Percentiles rank a stretch among this genome's conserved stretches.
Evolutionary conservation across 2,888 invertebrate genomes (phyloP).

Genomic region (Folsomia candida): DNA sequence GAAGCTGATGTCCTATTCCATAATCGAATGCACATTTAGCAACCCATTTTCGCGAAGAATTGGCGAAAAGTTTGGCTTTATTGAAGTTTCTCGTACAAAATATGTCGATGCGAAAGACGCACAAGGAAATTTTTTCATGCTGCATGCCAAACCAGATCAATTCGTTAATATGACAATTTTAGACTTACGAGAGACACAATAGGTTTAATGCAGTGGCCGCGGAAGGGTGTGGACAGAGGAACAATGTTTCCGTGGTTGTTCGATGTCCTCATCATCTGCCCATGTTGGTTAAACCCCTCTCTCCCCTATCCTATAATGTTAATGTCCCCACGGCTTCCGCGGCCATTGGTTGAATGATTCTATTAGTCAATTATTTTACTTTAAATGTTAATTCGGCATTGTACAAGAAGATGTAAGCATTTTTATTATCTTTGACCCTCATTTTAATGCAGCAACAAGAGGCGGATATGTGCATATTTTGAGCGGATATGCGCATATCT

Average conservation of each 20-base stretch:
- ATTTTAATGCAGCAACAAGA: too few relatives aligned
- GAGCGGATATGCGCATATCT: too few relatives aligned
- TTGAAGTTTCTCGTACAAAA: conserved; percentile 14
- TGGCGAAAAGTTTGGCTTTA: conserved; percentile 31
- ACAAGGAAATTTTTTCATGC: conserved; percentile 21
- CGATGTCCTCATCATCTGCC: too few relatives aligned
- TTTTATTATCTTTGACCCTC: too few relatives aligned
- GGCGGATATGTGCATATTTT: too few relatives aligned
- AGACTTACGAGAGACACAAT: conserved; percentile 6
- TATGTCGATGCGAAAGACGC: conserved; percentile 18
- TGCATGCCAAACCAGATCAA: neutral
- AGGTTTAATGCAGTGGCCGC: conserved; percentile 1
- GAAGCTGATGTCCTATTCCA: conserved; percentile 9
- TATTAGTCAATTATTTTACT: neutral
- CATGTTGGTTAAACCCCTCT: too few relatives aligned
- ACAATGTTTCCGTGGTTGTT: too few relatives aligned
- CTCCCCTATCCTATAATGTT: too few relatives aligned
- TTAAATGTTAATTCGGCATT: too few relatives aligned
- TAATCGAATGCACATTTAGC: conserved; percentile 26
- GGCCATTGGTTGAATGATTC: too few relatives aligned
- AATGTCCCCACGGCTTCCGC: too few relatives aligned
- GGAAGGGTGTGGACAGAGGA: neutral
- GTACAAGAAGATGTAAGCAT: too few relatives aligned
- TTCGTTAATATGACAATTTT: conserved; percentile 17
- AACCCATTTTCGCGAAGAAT: conserved; percentile 29